Percentiles rank a stretch among this genome's conserved stretches.
These are phyloP conservation scores for Ctenochaetus hawaiiensis DNA, from an alignment of 2,797 vertebrate genomes.

Conservation along the genomic window DNA sequence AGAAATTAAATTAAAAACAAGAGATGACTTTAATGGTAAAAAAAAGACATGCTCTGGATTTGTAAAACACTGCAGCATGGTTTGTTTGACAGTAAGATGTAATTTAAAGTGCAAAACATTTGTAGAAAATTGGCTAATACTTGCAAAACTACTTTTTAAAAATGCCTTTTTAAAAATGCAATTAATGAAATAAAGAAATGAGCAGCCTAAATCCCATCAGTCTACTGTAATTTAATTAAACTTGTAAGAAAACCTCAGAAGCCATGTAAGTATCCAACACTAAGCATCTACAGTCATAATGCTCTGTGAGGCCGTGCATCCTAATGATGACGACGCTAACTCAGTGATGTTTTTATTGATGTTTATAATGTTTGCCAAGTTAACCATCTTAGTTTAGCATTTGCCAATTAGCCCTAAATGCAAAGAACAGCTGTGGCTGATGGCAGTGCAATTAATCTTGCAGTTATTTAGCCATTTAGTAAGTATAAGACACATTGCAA, in stretches of 20 bases:
- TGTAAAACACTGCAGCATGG: not conserved
- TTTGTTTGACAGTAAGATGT: not conserved
- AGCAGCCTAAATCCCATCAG: constrained; percentile 4
- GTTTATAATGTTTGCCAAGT: not conserved
- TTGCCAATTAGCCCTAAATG: not conserved
- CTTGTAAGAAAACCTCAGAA: constrained; percentile 7
- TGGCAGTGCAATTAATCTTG: not conserved
- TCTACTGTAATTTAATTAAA: not conserved
- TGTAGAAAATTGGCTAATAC: not conserved
- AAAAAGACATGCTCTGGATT: not conserved
- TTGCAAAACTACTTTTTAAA: not conserved
- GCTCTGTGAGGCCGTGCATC: not conserved
- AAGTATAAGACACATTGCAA: not conserved
- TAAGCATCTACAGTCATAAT: not conserved
- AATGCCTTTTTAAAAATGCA: not conserved
- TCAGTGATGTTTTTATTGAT: not conserved
- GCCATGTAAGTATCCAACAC: not conserved
- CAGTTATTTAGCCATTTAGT: not conserved
- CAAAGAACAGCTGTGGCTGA: not conserved
- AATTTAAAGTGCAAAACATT: not conserved
- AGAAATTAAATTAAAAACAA: not conserved
- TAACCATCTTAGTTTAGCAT: not conserved
- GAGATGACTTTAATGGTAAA: not conserved
- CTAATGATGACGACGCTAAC: not conserved
- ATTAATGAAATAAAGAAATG: constrained; percentile 1